These are phyloP conservation scores for Porites lutea DNA, from an alignment of 64 coral and sea anemone species.

Conservation along the genomic window DNA sequence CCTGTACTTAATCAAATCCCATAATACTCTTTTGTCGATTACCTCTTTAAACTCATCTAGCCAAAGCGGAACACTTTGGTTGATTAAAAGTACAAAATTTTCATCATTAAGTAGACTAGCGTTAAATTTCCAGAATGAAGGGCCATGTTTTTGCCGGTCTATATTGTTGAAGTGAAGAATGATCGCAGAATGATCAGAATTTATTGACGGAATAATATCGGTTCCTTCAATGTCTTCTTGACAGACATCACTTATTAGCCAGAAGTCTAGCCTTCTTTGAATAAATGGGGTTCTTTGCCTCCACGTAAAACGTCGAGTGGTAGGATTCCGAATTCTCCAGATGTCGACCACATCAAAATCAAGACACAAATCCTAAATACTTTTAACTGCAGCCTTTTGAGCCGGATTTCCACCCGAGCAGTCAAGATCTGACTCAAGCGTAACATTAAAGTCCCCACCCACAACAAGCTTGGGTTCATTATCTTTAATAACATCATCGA, in stretches of 20 bases:
- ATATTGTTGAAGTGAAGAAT: conserved; percentile 2
- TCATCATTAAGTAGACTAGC: conserved; percentile 9
- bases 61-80: no score
- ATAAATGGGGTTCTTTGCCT: not conserved
- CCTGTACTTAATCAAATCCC: conserved; percentile 17
- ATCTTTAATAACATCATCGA: not conserved
- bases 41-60: not conserved
- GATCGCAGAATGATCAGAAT: conserved; percentile 28
- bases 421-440: not conserved
- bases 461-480: not conserved
- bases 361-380: not conserved
- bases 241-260: not conserved
- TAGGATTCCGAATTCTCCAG: conserved; percentile 31
- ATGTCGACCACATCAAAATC: conserved; percentile 14
- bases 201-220: conserved; percentile 2
- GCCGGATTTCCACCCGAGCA: conserved; percentile 7
- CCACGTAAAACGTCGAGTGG: not conserved
- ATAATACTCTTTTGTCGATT: conserved; percentile 24
- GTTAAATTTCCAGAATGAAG: conserved; percentile 49
- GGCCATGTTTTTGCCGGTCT: not conserved
- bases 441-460: conserved; percentile 31
- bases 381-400: not conserved
- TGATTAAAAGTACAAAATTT: conserved; percentile 15
- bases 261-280: no score
- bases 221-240: conserved; percentile 14